These are phyloP conservation scores for Neosilurus mollespiculum DNA, from an alignment of 2,797 vertebrate genomes.

Conservation along the genomic window DNA sequence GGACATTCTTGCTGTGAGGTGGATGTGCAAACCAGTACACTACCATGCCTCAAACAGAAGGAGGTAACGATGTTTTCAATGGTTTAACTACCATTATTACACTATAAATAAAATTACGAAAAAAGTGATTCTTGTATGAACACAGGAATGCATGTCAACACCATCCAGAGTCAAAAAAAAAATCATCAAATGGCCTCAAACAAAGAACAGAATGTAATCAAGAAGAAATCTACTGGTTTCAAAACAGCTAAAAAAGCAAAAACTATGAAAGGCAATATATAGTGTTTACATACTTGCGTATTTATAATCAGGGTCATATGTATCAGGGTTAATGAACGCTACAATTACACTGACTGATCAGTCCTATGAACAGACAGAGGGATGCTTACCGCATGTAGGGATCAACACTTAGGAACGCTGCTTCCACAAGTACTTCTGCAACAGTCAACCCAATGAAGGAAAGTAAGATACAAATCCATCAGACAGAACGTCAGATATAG, in stretches of 20 bases:
- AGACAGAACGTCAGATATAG: not conserved
- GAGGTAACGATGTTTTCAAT: not conserved
- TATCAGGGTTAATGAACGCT: not conserved
- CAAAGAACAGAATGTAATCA: no score
- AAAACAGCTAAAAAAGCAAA: no score
- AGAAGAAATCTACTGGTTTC: not conserved
- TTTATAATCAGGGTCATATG: not conserved
- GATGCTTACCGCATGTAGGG: conserved; percentile 87
- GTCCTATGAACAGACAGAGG: not conserved
- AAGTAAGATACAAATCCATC: not conserved
- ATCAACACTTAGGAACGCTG: conserved; percentile 86
- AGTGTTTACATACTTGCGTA: not conserved
- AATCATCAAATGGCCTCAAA: not conserved
- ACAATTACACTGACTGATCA: not conserved
- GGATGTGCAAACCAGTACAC: no score
- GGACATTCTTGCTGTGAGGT: no score
- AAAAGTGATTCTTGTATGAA: not conserved
- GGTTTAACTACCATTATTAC: not conserved
- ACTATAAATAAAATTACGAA: not conserved
- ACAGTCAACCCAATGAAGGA: conserved; percentile 30
- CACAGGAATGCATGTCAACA: not conserved
- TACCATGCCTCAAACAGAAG: no score
- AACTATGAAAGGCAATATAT: no score
- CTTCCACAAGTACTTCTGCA: conserved; percentile 87
- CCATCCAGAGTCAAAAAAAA: not conserved